Percentiles rank a stretch among this genome's conserved stretches.
These are phyloP conservation scores for Eupithecia tripunctaria DNA, from an alignment of 2,888 invertebrate species.

Conservation along the genomic window DNA sequence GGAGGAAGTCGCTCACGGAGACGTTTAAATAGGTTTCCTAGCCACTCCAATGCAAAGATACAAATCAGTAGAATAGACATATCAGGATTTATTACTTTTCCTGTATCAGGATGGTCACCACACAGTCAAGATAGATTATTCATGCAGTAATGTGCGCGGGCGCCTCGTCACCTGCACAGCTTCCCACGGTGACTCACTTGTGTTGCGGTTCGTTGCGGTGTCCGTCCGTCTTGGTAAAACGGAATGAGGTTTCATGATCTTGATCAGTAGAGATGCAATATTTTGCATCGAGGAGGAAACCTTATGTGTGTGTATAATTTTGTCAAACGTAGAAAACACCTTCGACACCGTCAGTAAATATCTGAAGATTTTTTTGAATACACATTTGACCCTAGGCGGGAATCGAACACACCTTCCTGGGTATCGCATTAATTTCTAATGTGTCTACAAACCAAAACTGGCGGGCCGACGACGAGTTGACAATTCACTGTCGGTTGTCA, in stretches of 20 bases:
- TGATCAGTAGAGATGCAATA: neutral
- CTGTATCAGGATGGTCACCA: constrained; percentile 23
- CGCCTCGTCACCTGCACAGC: constrained; percentile 65
- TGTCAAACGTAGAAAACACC: too few species aligned
- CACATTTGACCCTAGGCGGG: too few species aligned
- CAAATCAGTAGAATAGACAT: neutral
- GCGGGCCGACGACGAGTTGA: too few species aligned
- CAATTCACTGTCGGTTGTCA: too few species aligned
- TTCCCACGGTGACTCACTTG: constrained; percentile 71
- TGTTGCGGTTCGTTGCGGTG: constrained; percentile 49
- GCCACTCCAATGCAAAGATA: neutral
- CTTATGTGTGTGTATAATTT: neutral
- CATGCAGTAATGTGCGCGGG: constrained; percentile 50
- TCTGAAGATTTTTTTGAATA: too few species aligned
- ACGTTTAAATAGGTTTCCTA: neutral
- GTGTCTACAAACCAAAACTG: neutral
- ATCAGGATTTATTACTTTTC: neutral
- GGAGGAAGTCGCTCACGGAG: neutral
- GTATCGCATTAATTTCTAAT: neutral
- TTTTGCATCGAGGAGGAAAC: neutral
- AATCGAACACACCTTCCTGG: too few species aligned
- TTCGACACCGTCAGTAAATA: too few species aligned
- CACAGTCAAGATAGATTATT: constrained; percentile 17
- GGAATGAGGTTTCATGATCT: neutral
- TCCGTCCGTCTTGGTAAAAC: constrained; percentile 40